Base-by-base conservation (phyloP, 2,113 vertebrate genomes). In the Nymphicus hollandicus region DNA sequence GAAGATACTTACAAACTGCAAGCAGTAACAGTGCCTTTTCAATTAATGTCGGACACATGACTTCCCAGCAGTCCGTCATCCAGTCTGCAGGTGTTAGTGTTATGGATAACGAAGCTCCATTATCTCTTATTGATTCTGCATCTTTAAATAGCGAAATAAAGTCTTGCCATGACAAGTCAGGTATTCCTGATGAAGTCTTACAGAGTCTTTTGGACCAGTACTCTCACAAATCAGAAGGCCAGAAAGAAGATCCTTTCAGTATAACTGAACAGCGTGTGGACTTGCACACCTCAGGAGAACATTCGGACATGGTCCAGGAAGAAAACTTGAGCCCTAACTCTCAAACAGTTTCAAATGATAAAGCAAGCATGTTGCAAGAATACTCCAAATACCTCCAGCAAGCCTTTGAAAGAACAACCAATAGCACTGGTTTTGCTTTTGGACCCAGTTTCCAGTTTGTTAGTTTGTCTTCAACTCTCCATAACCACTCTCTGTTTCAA, bases 341-440 rank as follows among this genome's bases (percentile, higher is more conserved):
- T 60, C 98, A 99, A 33, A 98, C 98, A 24, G 97, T 98, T 87
- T 97, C 99, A 22, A 99, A 97, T 11, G 99, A 99, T 96, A 99
- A 99, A 97, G 98, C 98, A 3, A 98, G 97, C 70, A 98, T 99
- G 98, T 99, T 99, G 98, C 99, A 99, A 83, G 99, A 99, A 96
- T 99, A 99, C 97, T 99, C 99, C 13, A 99, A 99, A 98, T 99
- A 99, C 98, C 98, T 99, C 96, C 98, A 99, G 61, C 99, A 99
- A 97, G 99, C 99, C 88, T 98, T 99, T 97, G 99, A 99, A 98
- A 99, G 99, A 98, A 99, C 99, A 95, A 99, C 99, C 97, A 99
- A 99, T 84, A 99, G 98, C 60, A 98, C 98, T 88, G 98, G 98
- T 96, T 99, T 99, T 97, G 96, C 98, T 95, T 98, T 99, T 65